phyloP scores from a whole-genome alignment of 2,888 invertebrate genomes.

The Archips crataeganus region DNA sequence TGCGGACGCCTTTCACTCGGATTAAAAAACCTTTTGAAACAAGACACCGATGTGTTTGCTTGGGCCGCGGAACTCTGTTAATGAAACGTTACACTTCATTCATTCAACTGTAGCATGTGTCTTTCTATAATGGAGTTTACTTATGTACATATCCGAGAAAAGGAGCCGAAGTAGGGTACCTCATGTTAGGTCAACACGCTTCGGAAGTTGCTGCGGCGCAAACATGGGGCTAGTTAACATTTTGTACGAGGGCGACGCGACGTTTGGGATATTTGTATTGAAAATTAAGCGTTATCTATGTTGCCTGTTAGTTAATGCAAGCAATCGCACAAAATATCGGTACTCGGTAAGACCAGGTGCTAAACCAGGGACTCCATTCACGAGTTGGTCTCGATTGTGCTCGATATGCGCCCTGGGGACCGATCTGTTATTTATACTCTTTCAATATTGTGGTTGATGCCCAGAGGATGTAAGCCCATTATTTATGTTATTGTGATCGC shows the following conservation, averaged over 20 bases:
- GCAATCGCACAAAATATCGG: constrained; percentile 19
- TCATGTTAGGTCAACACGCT: constrained; percentile 24
- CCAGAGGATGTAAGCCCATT: constrained; percentile 73
- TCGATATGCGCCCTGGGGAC: constrained; percentile 58
- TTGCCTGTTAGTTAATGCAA: constrained; percentile 7
- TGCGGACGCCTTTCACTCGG: constrained; percentile 77
- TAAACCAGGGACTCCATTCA: constrained; percentile 56
- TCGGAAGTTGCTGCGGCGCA: constrained; percentile 30
- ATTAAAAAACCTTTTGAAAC: constrained; percentile 73
- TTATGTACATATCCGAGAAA: constrained; percentile 47
- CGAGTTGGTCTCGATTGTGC: constrained; percentile 57
- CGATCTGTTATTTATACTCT: constrained; percentile 72
- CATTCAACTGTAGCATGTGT: constrained; percentile 69
- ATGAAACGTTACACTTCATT: constrained; percentile 79
- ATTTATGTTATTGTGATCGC: constrained; percentile 79
- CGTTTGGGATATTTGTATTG: constrained; percentile 12
- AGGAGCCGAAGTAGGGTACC: constrained; percentile 34
- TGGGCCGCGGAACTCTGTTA: constrained; percentile 69
- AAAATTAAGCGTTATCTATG: constrained; percentile 21
- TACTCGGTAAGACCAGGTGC: constrained; percentile 53
- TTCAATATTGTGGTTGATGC: constrained; percentile 64
- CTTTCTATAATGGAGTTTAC: constrained; percentile 55
- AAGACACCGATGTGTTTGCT: constrained; percentile 77
- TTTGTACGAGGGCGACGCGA: neutral
- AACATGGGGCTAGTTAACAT: constrained; percentile 19